Conservation (phyloP, 2,888 invertebrate species). For the Acleris laterana region DNA sequence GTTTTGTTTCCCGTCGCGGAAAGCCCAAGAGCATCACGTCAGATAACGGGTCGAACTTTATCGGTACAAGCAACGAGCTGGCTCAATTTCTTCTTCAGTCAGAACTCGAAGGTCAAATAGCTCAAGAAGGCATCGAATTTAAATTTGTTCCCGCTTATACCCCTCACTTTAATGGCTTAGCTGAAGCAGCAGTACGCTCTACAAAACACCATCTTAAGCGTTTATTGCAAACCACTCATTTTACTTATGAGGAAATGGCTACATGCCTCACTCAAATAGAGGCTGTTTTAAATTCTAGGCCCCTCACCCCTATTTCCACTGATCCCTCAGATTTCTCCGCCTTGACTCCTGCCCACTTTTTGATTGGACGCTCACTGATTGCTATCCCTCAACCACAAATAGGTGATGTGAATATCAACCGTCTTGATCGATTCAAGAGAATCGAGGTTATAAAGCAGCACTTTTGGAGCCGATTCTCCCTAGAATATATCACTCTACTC, state of each 20-base stretch:
- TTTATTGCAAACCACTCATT: slow-evolving; percentile 7
- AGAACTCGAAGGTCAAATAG: slow-evolving; percentile 9
- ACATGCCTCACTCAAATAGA: slow-evolving; percentile 22
- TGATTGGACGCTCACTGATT: too few relatives aligned
- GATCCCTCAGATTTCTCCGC: too few relatives aligned
- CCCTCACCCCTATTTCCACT: slow-evolving; percentile 18
- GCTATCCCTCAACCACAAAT: too few relatives aligned
- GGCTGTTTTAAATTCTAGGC: slow-evolving; percentile 12
- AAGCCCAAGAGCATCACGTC: slow-evolving; percentile 40
- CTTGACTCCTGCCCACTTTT: too few relatives aligned
- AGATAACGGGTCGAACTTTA: slow-evolving; percentile 42
- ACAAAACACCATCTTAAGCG: slow-evolving; percentile 27
- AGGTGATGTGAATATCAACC: too few relatives aligned
- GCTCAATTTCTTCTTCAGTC: slow-evolving; percentile 7
- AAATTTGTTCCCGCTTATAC: slow-evolving; percentile 29
- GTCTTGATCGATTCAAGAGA: too few relatives aligned
- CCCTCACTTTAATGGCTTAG: slow-evolving; percentile 36
- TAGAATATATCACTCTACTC: too few relatives aligned
- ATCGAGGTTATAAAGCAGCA: too few relatives aligned
- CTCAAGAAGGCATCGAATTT: slow-evolving; percentile 36
- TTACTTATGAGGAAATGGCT: slow-evolving; percentile 6
- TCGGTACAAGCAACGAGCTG: slow-evolving; percentile 42
- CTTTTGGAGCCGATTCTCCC: too few relatives aligned
- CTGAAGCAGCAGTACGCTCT: slow-evolving; percentile 16
- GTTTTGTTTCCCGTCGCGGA: slow-evolving; percentile 40